Percentiles rank a stretch among this genome's conserved stretches.
phyloP scores from a whole-genome alignment of 2,797 vertebrate genomes.

The Anabacerthia variegaticeps region DNA sequence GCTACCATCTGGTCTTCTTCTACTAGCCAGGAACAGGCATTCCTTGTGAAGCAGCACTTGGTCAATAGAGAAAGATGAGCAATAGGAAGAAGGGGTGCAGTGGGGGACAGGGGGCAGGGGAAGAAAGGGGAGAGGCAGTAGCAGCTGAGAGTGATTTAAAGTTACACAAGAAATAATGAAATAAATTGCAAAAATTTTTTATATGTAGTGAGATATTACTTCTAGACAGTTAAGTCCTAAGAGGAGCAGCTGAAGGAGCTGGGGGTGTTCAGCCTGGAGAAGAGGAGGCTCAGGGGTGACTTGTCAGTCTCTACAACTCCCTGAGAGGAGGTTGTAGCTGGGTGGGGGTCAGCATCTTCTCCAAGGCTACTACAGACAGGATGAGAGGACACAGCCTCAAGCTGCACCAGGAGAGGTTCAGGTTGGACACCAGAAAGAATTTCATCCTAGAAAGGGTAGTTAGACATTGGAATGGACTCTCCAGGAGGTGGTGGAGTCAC shows the following conservation, averaged over 20 bases:
- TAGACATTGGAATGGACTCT: not conserved
- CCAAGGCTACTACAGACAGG: too few relatives aligned
- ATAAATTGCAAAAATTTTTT: not conserved
- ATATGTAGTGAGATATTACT: not conserved
- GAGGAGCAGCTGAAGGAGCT: not conserved
- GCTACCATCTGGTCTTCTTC: not conserved
- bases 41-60: not conserved
- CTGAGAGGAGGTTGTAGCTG: not conserved
- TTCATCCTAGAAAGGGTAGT: not conserved
- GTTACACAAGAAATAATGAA: not conserved
- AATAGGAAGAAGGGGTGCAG: not conserved
- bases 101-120: not conserved
- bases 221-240: not conserved
- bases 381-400: not conserved
- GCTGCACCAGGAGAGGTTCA: not conserved
- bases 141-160: not conserved
- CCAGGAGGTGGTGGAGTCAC: not conserved
- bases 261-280: not conserved
- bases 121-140: not conserved
- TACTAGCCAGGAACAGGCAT: not conserved
- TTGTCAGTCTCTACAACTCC: not conserved
- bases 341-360: fast-evolving
- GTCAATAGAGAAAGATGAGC: not conserved
- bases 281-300: not conserved
- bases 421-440: not conserved